Percentiles rank a stretch among this genome's conserved stretches.
These are phyloP conservation scores for Percopsis transmontana DNA, from an alignment of 2,113 vertebrate genomes.

Conservation along the genomic window DNA sequence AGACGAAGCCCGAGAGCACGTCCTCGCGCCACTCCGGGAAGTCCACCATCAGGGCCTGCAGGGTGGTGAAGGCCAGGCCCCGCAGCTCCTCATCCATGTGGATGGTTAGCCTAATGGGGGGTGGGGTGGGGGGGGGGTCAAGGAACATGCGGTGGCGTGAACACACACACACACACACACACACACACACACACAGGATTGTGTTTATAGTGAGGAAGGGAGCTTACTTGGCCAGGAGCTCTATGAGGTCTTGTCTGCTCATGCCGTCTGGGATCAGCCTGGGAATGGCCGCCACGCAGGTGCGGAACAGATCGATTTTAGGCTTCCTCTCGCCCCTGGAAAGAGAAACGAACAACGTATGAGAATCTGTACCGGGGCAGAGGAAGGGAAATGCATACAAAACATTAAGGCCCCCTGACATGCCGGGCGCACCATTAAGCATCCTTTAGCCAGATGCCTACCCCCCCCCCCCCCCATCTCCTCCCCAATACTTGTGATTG, in stretches of 20 bases:
- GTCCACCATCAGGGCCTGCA: slow-evolving; percentile 96
- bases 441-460: no score
- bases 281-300: slow-evolving; percentile 97
- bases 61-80: slow-evolving; percentile 94
- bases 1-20: slow-evolving; percentile 95
- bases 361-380: slow-evolving; percentile 2
- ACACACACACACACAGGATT: background rate
- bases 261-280: slow-evolving; percentile 98
- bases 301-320: slow-evolving; percentile 98
- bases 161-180: background rate
- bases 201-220: no score
- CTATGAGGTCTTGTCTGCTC: slow-evolving; percentile 97
- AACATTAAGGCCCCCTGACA: no score
- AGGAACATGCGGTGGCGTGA: background rate
- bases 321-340: slow-evolving; percentile 96
- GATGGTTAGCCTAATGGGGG: slow-evolving; percentile 91
- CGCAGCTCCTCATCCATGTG: slow-evolving; percentile 99
- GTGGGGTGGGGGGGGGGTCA: background rate
- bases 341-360: slow-evolving; percentile 41
- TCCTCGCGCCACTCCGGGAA: slow-evolving; percentile 98
- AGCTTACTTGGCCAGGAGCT: slow-evolving; percentile 92
- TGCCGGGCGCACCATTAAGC: no score
- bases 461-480: no score
- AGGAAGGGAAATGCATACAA: no score
- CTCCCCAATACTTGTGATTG: no score